These are phyloP conservation scores for Bombus cullumanus DNA, from an alignment of 1,140 invertebrate species.

Conservation along the genomic window DNA sequence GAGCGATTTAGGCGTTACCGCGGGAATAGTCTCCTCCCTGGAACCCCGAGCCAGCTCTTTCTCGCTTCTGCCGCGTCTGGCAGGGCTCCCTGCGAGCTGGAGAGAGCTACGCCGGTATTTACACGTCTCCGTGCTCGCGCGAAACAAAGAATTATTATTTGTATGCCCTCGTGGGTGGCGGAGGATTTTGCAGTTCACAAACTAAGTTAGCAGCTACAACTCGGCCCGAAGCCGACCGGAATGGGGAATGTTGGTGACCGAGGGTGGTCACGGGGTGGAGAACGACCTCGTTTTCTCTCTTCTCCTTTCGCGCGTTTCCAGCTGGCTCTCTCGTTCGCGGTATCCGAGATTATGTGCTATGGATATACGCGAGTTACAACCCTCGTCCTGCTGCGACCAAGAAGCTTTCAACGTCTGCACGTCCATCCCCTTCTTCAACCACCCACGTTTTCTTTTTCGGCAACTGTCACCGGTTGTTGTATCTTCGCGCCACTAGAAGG, in stretches of 20 bases:
- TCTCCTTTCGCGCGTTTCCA: not conserved
- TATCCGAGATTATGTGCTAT: slow-evolving; percentile 74
- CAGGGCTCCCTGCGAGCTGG: slow-evolving; percentile 58
- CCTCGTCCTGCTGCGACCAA: slow-evolving; percentile 52
- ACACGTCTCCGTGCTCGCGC: slow-evolving; percentile 76
- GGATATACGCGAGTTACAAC: slow-evolving; percentile 70
- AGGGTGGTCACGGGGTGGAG: not conserved
- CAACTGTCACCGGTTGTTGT: slow-evolving; percentile 52
- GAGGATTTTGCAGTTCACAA: slow-evolving; percentile 81
- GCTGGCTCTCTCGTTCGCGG: slow-evolving; percentile 12
- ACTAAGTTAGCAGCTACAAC: slow-evolving; percentile 80
- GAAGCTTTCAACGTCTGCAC: slow-evolving; percentile 48
- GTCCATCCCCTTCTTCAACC: slow-evolving; percentile 37
- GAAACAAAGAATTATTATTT: slow-evolving; percentile 83
- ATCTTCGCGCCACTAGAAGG: slow-evolving; percentile 62
- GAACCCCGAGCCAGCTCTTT: slow-evolving; percentile 48
- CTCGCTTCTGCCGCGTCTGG: slow-evolving; percentile 40
- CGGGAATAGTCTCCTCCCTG: slow-evolving; percentile 73
- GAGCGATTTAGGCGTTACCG: slow-evolving; percentile 80
- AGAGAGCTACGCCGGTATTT: slow-evolving; percentile 76
- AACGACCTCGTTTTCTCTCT: not conserved
- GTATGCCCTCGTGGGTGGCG: slow-evolving; percentile 76
- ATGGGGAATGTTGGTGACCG: slow-evolving; percentile 54
- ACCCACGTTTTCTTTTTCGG: not conserved
- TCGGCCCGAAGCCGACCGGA: slow-evolving; percentile 55